Conservation (phyloP, 2,113 vertebrate genomes). For the Epinephelus moara region DNA sequence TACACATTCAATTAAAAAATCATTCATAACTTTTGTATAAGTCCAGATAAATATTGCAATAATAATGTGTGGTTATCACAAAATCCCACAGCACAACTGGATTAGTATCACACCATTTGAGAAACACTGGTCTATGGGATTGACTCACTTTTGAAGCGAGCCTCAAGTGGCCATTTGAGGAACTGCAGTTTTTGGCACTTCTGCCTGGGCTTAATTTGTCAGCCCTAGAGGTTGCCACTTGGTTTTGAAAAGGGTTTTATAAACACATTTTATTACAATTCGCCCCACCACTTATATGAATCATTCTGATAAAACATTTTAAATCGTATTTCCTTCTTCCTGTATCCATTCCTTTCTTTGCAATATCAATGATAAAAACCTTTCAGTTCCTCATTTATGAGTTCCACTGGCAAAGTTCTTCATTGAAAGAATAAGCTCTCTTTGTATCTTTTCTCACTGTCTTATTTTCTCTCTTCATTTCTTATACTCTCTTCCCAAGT, state of each 20-base stretch:
- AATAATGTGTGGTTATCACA: too few relatives aligned
- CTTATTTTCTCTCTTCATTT: not conserved
- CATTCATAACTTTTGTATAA: too few relatives aligned
- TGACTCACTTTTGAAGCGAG: too few relatives aligned
- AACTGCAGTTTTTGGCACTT: too few relatives aligned
- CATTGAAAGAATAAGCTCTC: not conserved
- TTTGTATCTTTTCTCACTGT: not conserved
- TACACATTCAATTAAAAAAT: too few relatives aligned
- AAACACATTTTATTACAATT: not conserved
- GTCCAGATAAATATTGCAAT: too few relatives aligned
- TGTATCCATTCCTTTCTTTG: conserved; percentile 20
- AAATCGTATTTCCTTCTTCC: not conserved
- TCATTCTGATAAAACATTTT: not conserved
- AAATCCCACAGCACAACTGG: too few relatives aligned
- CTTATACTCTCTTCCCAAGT: not conserved
- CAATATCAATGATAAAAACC: conserved; percentile 30
- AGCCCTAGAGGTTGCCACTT: too few relatives aligned
- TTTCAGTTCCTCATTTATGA: conserved; percentile 57
- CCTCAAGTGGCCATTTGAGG: too few relatives aligned
- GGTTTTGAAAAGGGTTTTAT: not conserved
- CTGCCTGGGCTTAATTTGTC: too few relatives aligned
- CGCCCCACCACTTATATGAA: not conserved
- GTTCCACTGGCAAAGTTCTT: not conserved
- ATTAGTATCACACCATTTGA: too few relatives aligned
- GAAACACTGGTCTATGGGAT: too few relatives aligned